Base-by-base conservation (phyloP, 2,888 invertebrate species). In the Drosophila engyochracea region DNA sequence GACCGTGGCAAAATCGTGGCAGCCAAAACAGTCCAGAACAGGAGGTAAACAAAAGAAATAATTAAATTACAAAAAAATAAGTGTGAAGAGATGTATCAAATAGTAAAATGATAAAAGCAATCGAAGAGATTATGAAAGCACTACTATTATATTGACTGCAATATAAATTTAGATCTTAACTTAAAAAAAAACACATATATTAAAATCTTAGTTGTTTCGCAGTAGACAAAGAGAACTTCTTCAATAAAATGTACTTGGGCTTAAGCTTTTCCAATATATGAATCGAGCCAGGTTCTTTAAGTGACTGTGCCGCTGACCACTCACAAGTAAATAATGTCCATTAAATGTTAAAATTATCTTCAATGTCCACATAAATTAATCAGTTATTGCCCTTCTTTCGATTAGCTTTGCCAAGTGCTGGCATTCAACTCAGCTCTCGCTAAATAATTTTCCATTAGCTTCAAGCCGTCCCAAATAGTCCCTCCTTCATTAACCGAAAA, bases 291-390 rank as follows among this genome's bases (percentile, higher is more conserved):
- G 19, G 19, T 19, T 19, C 39, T 19, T 39, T 7, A 39, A 19
- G 19, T 39, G 19, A 9, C 19, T 39, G 19, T 39, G 19, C 19
- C 9, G 9, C 1, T 39, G 19, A 3, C 9, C 19, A 7, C 39
- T 39, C 19, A 39, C 39, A 19, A 19, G 19, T 39, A 19, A 39
- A n/a, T 39, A 39, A 19, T n/a, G 39, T 39, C 9, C 19, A 19
- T 39, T n/a, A 39, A n/a, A 39, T 39, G n/a, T n/a, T 41, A 9
- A 9, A 41, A 41, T 10, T 9, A 41, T 41, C 4, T 39, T 39
- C 7, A 39, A 47, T 51, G 9, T 41, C 35, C 25, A 25, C 30
- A 22, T 14, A 47, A 57, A 76, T 70, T 61, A 76, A 70, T 65
- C 70, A 65, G 57, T 70, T 70, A 4, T 4, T 54, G 35, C 31